phyloP scores from a whole-genome alignment of 2,888 invertebrate genomes.

The Physocephala rufipes region DNA sequence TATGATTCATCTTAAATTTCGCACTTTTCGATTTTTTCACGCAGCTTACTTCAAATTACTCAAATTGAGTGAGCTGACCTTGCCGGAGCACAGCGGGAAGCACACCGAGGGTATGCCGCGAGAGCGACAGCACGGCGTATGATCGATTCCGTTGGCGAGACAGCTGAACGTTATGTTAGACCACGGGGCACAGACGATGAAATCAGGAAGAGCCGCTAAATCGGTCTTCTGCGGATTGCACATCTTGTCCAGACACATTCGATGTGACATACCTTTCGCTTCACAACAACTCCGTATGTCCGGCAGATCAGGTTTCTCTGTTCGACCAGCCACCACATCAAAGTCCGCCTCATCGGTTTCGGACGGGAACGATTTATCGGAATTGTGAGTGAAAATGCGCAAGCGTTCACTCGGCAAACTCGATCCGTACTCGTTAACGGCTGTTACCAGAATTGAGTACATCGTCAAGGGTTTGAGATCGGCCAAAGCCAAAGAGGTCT shows the following conservation, averaged over 20 bases:
- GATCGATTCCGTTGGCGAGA: conserved; percentile 81
- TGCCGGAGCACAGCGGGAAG: conserved; percentile 81
- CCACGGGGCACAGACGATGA: conserved; percentile 92
- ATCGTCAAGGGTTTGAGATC: conserved; percentile 80
- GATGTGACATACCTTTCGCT: conserved; percentile 76
- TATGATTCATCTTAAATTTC: background rate
- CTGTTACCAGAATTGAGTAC: conserved; percentile 81
- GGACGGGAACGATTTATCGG: conserved; percentile 44
- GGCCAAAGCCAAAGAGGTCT: conserved; percentile 70
- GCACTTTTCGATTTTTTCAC: background rate
- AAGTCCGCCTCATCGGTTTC: conserved; percentile 63
- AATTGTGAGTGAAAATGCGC: conserved; percentile 69
- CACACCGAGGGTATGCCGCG: conserved; percentile 80
- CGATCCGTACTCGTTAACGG: conserved; percentile 78
- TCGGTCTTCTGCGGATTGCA: conserved; percentile 77
- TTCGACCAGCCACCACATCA: conserved; percentile 66
- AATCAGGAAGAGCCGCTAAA: conserved; percentile 71
- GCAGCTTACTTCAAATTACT: conserved; percentile 81
- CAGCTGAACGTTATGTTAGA: conserved; percentile 83
- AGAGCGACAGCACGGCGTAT: conserved; percentile 80
- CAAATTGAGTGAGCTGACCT: conserved; percentile 80
- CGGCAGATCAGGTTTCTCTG: conserved; percentile 75
- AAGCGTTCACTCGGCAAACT: conserved; percentile 80
- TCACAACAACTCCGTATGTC: conserved; percentile 80
- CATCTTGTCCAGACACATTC: conserved; percentile 79